phyloP scores from a whole-genome alignment of 2,113 vertebrate species.

The Hippocampus barbouri region DNA sequence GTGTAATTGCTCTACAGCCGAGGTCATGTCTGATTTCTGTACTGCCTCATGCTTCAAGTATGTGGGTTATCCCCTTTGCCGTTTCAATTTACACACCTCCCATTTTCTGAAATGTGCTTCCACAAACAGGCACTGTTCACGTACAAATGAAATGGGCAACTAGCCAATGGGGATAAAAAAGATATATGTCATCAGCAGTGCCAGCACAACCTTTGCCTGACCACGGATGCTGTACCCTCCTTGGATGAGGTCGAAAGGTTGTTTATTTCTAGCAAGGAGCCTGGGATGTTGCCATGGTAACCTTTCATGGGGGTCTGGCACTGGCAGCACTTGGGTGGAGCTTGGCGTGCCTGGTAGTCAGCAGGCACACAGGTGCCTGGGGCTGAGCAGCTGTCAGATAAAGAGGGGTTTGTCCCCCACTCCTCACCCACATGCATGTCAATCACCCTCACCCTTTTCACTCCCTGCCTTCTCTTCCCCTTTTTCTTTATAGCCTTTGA shows the following conservation, averaged over 20 bases:
- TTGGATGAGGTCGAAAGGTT: slow-evolving; percentile 63
- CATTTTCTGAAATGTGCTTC: slow-evolving; percentile 8
- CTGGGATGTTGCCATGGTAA: slow-evolving; percentile 56
- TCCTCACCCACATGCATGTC: slow-evolving; percentile 51
- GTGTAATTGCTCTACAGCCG: slow-evolving; percentile 59
- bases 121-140: slow-evolving; percentile 26
- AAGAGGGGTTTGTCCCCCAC: slow-evolving; percentile 64
- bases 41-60: slow-evolving; percentile 39
- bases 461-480: slow-evolving; percentile 53
- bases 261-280: slow-evolving; percentile 61
- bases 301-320: slow-evolving; percentile 64
- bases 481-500: slow-evolving; percentile 67
- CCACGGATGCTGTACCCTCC: slow-evolving; percentile 54
- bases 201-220: slow-evolving; percentile 38
- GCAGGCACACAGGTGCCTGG: slow-evolving; percentile 69
- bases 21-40: slow-evolving; percentile 22
- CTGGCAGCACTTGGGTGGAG: slow-evolving; percentile 50
- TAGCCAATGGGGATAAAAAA: slow-evolving; percentile 38
- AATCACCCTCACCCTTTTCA: slow-evolving; percentile 66
- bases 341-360: slow-evolving; percentile 59
- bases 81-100: slow-evolving; percentile 10
- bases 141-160: slow-evolving; percentile 24
- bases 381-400: slow-evolving; percentile 66
- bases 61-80: slow-evolving; percentile 27
- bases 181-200: slow-evolving; percentile 8